Base-by-base conservation (phyloP, 2,113 vertebrate species). In the Mobula hypostoma region DNA sequence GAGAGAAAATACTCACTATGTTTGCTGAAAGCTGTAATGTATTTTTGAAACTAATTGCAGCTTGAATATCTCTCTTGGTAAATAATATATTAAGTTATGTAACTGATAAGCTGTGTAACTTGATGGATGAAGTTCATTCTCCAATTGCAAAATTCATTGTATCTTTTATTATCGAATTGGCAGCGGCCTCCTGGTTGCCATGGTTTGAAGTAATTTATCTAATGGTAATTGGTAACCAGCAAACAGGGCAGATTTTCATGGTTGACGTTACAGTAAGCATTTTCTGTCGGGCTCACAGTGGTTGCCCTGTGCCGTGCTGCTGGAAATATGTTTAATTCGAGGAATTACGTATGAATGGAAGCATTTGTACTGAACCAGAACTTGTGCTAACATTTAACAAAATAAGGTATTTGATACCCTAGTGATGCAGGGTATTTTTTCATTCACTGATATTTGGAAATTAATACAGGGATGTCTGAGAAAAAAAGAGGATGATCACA, bases 21-120 rank as follows among this genome's bases (percentile, higher is more conserved):
- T 68, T 7, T 63, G 17, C 12, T 68, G 61, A 68, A 90, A 90
- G 29, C 85, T 36, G 1, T 68, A 63, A 66, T 32, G 85, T 90
- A 66, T 90, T 68, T 32, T 90, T 36, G 29, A 29, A 90, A 90
- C 85, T 90, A 90, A 66, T 90, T 90, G 32, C 29, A 66, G 85
- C 61, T 90, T 90, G 29, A 66, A 15, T 90, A 66, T 32, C 61
- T 66, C n/a, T 68, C 17, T 15, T 32, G 29, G 29, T 90, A 90
- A 90, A 66, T n/a, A 90, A 90, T 66, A 68, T 32, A 66, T n/a
- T 63, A 58, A 85, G 56, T 15, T 88, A 68, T 66, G 29, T 90
- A 90, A 68, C 85, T 90, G 29, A 66, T 88, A 61, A 88, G 58
- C 27, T 88, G 83, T 29, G 83, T 63, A 87, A 88, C 66, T 32